Base-by-base conservation (phyloP, 2,888 invertebrate genomes). In the Torymus auratus region DNA sequence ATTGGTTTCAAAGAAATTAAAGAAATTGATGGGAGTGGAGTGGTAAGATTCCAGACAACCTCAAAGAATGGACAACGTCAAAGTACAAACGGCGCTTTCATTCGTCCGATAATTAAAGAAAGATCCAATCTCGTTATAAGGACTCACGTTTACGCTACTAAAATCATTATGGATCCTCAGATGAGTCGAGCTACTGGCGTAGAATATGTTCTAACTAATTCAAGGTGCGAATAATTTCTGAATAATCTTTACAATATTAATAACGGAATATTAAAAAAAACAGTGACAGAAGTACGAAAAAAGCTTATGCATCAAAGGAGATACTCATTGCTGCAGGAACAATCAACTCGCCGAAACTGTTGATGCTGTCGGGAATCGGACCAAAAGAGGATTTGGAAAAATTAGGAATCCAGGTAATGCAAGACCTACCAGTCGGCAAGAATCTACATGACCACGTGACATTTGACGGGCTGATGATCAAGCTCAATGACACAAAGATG, bases 71-170 rank as follows among this genome's bases (percentile, higher is more conserved):
- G 95, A 3, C 91, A 91, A 84, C 91, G 95, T 83, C 90, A 92
- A 64, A 95, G 94, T 28, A 91, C 92, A 0, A 95, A 95, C 85
- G 89, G 88, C 2, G 95, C 94, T 95, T 93, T 41, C 84, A 93
- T 95, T 15, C 91, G 93, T 83, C 94, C 95, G 0, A 93, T 95
- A 76, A 91, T 94, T 62, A 84, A 92, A 15, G 92, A 91, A 80
- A 85, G 93, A 41, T 84, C 85, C 55, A 91, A 91, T 80, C 80
- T 91, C 13, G 84, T 83, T 23, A 82, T 91, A 20, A 83, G 86
- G 80, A 93, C 93, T 82, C 90, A 92, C 80, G 91, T 93, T 4
- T 84, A 89, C 41, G 93, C 92, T 13, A 89, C 90, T 55, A 91
- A 91, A 82, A 86, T 94, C 17, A 85, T 92, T 23, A 91, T 94